phyloP scores from a whole-genome alignment of 2,888 invertebrate species.

The Aquatica leii region DNA sequence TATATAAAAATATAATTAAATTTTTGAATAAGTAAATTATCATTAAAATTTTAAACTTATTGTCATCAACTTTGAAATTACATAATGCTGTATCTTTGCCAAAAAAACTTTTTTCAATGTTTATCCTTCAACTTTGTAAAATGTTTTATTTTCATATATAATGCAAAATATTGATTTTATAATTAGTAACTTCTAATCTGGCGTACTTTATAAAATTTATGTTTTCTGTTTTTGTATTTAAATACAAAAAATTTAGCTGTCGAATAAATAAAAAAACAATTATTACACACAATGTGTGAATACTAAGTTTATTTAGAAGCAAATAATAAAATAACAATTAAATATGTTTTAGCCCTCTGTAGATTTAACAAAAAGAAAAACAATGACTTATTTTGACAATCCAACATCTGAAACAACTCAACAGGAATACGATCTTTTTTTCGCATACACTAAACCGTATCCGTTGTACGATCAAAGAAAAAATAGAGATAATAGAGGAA shows the following conservation, averaged over 20 bases:
- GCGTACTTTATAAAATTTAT: too few species aligned
- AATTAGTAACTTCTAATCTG: neutral
- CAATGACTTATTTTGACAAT: constrained; percentile 57
- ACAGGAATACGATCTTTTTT: constrained; percentile 57
- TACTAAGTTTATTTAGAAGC: too few species aligned
- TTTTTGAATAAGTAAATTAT: too few species aligned
- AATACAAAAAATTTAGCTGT: too few species aligned
- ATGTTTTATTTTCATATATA: neutral
- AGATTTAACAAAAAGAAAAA: constrained; percentile 22
- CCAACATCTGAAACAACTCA: neutral
- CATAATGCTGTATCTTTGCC: neutral
- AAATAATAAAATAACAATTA: too few species aligned
- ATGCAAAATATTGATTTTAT: neutral
- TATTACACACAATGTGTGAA: too few species aligned
- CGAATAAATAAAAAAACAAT: too few species aligned
- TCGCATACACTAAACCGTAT: constrained; percentile 54
- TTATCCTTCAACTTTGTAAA: neutral
- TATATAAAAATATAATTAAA: too few species aligned
- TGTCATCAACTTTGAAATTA: too few species aligned
- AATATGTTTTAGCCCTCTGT: constrained; percentile 21
- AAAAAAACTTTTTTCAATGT: neutral
- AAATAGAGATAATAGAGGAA: constrained; percentile 53
- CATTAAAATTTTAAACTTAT: too few species aligned
- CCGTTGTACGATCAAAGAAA: constrained; percentile 57
- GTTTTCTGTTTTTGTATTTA: too few species aligned